Evolutionary conservation across 1,140 invertebrate species (phyloP).

Genomic region (Sesamia nonagrioides): DNA sequence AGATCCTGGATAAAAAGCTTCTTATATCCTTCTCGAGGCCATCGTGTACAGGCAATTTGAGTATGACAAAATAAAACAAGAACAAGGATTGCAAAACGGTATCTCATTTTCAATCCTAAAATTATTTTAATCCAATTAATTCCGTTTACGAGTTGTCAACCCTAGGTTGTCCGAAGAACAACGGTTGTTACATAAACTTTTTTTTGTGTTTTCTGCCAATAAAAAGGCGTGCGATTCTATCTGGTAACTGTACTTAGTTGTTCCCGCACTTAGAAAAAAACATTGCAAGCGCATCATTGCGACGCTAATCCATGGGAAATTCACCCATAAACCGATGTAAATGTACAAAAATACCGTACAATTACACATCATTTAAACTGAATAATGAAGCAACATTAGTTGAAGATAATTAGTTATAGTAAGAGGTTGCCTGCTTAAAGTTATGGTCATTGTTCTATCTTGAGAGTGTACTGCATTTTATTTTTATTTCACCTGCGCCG

Average conservation of each 20-base stretch:
- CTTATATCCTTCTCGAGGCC: too few relatives aligned
- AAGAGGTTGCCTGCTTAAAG: background rate
- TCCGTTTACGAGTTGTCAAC: background rate
- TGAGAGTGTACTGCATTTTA: background rate
- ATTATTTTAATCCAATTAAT: background rate
- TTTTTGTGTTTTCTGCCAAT: slow-evolving; percentile 35
- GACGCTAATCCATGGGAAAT: slow-evolving; percentile 54
- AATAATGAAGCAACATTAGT: slow-evolving; percentile 24
- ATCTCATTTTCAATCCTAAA: background rate
- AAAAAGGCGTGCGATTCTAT: slow-evolving; percentile 44
- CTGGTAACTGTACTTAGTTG: slow-evolving; percentile 54
- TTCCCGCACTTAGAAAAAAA: slow-evolving; percentile 56
- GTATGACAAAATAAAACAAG: too few relatives aligned
- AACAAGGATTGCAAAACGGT: too few relatives aligned
- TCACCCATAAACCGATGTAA: slow-evolving; percentile 43
- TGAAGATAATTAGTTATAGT: slow-evolving; percentile 20
- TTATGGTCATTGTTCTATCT: slow-evolving; percentile 29
- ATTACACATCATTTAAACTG: slow-evolving; percentile 39
- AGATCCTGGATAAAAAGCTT: too few relatives aligned
- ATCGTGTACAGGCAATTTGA: too few relatives aligned
- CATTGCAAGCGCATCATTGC: slow-evolving; percentile 26
- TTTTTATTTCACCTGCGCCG: background rate
- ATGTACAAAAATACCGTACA: slow-evolving; percentile 40
- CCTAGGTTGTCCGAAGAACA: background rate
- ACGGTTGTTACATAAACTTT: slow-evolving; percentile 1